Conservation (phyloP, 2,888 invertebrate species). For the Eumacrocentrus americanus region DNA sequence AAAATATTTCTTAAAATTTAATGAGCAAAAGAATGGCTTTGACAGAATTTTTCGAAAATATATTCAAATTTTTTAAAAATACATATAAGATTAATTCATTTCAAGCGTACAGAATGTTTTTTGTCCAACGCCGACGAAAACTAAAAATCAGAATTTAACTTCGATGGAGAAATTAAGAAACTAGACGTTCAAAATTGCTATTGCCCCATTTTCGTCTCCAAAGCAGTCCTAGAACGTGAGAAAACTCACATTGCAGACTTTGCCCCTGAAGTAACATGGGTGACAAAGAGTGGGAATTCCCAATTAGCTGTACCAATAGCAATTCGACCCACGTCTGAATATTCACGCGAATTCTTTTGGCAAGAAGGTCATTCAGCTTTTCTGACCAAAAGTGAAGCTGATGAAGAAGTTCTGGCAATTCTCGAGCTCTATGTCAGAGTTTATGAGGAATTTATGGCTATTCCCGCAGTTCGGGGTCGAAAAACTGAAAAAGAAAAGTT, state of each 20-base stretch:
- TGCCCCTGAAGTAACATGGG: slow-evolving; percentile 97
- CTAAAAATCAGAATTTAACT: too few species aligned
- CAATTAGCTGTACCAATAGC: slow-evolving; percentile 98
- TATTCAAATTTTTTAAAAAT: too few species aligned
- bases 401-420: slow-evolving; percentile 82
- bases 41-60: too few species aligned
- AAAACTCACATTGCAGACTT: slow-evolving; percentile 98
- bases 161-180: slow-evolving; percentile 85
- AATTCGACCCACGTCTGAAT: slow-evolving; percentile 97
- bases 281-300: slow-evolving; percentile 91
- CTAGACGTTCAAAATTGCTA: slow-evolving; percentile 96
- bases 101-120: too few species aligned
- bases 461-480: slow-evolving; percentile 93
- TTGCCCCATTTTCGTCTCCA: slow-evolving; percentile 97
- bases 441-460: slow-evolving; percentile 89
- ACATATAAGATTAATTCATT: too few species aligned
- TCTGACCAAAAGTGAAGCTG: slow-evolving; percentile 82
- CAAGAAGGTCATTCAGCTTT: slow-evolving; percentile 99
- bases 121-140: too few species aligned
- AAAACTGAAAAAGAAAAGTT: slow-evolving; percentile 99
- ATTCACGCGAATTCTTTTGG: slow-evolving; percentile 98
- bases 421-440: slow-evolving; percentile 88
- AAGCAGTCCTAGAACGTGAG: slow-evolving; percentile 89
- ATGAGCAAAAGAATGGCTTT: too few species aligned
- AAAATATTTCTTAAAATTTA: too few species aligned